phyloP scores from a whole-genome alignment of 1,140 invertebrate species.

The Papilio xuthus region DNA sequence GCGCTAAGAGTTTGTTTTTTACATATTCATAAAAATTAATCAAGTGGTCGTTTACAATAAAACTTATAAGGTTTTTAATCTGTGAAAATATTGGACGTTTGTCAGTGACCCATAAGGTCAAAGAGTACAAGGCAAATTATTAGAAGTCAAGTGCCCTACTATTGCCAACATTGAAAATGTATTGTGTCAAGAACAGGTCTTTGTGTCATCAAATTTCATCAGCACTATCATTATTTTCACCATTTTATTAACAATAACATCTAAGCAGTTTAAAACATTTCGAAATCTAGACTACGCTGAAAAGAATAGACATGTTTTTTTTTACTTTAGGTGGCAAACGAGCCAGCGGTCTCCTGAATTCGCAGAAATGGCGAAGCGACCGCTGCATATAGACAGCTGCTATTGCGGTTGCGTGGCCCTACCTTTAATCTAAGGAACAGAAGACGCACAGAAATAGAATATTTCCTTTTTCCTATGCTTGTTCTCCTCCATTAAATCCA shows the following conservation, averaged over 20 bases:
- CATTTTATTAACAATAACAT: not conserved
- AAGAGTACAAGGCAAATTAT: constrained; percentile 13
- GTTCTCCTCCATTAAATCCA: no score
- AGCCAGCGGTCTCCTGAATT: no score
- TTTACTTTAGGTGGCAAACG: not conserved
- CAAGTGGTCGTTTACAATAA: constrained; percentile 6
- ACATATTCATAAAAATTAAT: not conserved
- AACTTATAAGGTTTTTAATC: constrained; percentile 1
- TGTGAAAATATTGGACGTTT: constrained; percentile 26
- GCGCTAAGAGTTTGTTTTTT: constrained; percentile 1
- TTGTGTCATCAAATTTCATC: not conserved
- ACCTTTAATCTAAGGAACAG: no score
- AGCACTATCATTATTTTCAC: not conserved
- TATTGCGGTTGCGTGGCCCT: no score
- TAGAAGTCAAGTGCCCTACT: constrained; percentile 8
- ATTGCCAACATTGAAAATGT: not conserved
- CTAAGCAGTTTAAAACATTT: not conserved
- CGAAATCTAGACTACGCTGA: not conserved
- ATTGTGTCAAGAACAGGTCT: not conserved
- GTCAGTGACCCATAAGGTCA: constrained; percentile 10
- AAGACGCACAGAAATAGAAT: no score
- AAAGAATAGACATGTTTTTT: not conserved
- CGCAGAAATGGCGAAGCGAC: no score
- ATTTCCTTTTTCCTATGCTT: no score
- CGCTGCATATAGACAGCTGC: no score